These are phyloP conservation scores for Gambusia yucatana DNA, from an alignment of 2,797 vertebrate species.

Conservation along the genomic window DNA sequence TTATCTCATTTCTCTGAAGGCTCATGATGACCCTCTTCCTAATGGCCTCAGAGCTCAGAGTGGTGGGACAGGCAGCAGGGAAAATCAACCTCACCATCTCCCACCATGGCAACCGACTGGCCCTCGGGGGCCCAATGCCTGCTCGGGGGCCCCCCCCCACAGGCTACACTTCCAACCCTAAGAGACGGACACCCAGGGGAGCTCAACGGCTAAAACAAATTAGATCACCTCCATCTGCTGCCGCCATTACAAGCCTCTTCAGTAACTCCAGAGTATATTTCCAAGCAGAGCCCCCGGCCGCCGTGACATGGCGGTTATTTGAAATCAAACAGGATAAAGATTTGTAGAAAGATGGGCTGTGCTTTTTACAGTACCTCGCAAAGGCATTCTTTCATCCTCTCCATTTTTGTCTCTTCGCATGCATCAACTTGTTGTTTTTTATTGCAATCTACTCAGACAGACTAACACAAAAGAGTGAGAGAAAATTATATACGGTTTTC, in stretches of 20 bases:
- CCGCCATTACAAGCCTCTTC: conserved; percentile 21
- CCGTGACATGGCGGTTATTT: background rate
- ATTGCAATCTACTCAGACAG: background rate
- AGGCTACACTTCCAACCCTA: conserved; percentile 28
- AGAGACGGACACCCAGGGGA: conserved; percentile 41
- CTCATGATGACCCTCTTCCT: conserved; percentile 39
- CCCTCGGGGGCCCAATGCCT: conserved; percentile 48
- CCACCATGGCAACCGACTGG: conserved; percentile 55
- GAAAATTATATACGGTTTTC: background rate
- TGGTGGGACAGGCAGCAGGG: conserved; percentile 37
- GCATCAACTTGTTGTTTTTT: background rate
- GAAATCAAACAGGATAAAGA: background rate
- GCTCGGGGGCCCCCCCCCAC: conserved; percentile 40
- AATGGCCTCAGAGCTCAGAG: conserved; percentile 41
- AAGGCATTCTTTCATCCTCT: background rate
- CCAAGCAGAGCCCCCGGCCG: background rate
- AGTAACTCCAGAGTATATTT: background rate
- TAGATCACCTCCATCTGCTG: conserved; percentile 54
- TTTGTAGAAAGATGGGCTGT: background rate
- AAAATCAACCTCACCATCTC: conserved; percentile 24
- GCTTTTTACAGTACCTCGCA: background rate
- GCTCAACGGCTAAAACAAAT: conserved; percentile 62
- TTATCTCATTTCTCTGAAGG: conserved; percentile 55
- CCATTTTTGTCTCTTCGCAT: background rate
- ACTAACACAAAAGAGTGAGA: background rate